A percentile compares a stretch with the other conserved stretches of the same genome.
Conservation (phyloP, 1,140 invertebrate genomes). For the Zeugodacus cucurbitae region DNA sequence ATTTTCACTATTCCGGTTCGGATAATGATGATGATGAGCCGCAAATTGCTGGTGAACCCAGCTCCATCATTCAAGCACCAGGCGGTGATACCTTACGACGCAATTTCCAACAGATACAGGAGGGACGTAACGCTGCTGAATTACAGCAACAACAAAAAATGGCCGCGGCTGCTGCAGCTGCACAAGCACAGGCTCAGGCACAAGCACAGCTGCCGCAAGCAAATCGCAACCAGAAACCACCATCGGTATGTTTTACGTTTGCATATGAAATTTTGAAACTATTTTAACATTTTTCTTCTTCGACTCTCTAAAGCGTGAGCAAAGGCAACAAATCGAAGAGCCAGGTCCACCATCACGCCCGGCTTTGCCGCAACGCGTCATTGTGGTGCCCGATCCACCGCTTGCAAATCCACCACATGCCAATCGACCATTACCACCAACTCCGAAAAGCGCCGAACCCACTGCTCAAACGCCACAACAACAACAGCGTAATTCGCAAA, state of each 20-base stretch:
- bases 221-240: conserved; percentile 65
- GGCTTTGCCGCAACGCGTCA: conserved; percentile 87
- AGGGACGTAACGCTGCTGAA: conserved; percentile 75
- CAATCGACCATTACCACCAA: conserved; percentile 84
- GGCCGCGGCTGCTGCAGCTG: conserved; percentile 57
- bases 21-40: conserved; percentile 91
- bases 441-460: conserved; percentile 70
- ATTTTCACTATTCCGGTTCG: conserved; percentile 87
- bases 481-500: conserved; percentile 79
- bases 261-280: background rate
- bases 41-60: conserved; percentile 85
- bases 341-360: conserved; percentile 85
- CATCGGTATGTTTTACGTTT: conserved; percentile 53
- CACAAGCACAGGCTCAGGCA: conserved; percentile 67
- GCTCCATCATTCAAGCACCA: conserved; percentile 88
- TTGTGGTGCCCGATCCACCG: conserved; percentile 78
- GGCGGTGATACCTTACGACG: conserved; percentile 91
- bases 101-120: conserved; percentile 98
- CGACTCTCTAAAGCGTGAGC: conserved; percentile 54
- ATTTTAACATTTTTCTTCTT: background rate
- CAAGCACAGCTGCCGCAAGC: conserved; percentile 66
- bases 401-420: conserved; percentile 67
- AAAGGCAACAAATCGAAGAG: conserved; percentile 72
- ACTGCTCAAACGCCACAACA: conserved; percentile 71
- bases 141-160: conserved; percentile 62